These are phyloP conservation scores for Penelope pileata DNA, from an alignment of 2,113 vertebrate species.

Conservation along the genomic window DNA sequence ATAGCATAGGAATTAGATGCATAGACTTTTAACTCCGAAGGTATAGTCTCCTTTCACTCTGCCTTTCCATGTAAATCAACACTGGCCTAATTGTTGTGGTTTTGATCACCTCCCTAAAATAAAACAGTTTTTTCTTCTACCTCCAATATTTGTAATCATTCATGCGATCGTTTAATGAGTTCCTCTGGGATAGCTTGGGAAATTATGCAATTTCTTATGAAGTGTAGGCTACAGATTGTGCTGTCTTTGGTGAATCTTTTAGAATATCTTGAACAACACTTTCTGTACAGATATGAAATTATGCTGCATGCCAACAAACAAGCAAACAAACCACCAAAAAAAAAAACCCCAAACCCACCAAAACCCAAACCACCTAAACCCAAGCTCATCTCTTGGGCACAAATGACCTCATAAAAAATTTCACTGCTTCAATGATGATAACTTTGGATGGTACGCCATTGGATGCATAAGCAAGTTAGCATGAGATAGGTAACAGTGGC, in stretches of 20 bases:
- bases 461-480: neutral
- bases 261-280: neutral
- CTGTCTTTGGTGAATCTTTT: neutral
- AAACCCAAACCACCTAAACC: neutral
- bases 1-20: conserved; percentile 17
- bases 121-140: neutral
- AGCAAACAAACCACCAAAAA: neutral
- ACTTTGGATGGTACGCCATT: neutral
- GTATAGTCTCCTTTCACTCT: neutral
- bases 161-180: neutral
- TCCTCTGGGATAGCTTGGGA: neutral
- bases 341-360: neutral
- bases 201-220: neutral
- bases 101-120: neutral
- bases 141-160: neutral
- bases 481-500: neutral
- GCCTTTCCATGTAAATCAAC: neutral
- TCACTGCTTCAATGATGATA: neutral
- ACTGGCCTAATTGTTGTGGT: neutral
- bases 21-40: conserved; percentile 45
- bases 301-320: neutral
- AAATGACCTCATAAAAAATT: neutral
- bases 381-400: neutral
- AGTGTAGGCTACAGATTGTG: neutral
- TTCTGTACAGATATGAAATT: neutral